A percentile compares a stretch with the other conserved stretches of the same genome.
Conservation (phyloP, 2,113 vertebrate species). For the Cynoglossus semilaevis region DNA sequence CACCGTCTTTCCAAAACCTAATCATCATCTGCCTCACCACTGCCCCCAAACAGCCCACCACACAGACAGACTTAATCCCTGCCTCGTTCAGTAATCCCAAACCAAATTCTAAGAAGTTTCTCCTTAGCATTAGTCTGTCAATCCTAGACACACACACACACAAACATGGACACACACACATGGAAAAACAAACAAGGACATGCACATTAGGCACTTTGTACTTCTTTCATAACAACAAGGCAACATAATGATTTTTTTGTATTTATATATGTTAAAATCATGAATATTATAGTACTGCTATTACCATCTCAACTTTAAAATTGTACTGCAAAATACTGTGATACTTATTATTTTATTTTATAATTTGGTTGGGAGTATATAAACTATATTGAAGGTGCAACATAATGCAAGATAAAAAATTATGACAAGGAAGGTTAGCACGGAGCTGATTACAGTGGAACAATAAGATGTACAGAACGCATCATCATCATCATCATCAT, state of each 20-base stretch:
- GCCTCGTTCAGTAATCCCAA: slow-evolving; percentile 63
- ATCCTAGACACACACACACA: slow-evolving; percentile 15
- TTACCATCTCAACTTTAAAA: too few relatives aligned
- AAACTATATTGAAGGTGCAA: too few relatives aligned
- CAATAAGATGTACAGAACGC: slow-evolving; percentile 28
- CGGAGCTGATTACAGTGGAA: too few relatives aligned
- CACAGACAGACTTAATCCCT: slow-evolving; percentile 55
- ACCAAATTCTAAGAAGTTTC: slow-evolving; percentile 59
- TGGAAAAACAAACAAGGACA: not conserved
- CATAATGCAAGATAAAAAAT: too few relatives aligned
- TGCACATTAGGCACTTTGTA: too few relatives aligned
- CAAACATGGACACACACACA: not conserved
- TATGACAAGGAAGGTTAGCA: not conserved
- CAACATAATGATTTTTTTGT: too few relatives aligned
- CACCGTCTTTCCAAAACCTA: slow-evolving; percentile 28
- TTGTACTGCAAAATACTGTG: too few relatives aligned
- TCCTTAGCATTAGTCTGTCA: slow-evolving; percentile 57
- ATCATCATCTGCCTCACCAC: slow-evolving; percentile 53
- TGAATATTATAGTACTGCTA: too few relatives aligned
- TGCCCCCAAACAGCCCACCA: slow-evolving; percentile 23
- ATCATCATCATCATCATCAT: slow-evolving; percentile 36
- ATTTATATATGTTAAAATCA: too few relatives aligned
- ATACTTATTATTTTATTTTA: too few relatives aligned
- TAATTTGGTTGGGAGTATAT: too few relatives aligned
- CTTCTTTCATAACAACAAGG: too few relatives aligned